Base-by-base conservation (phyloP, 2,113 vertebrate genomes). In the Heliornis fulica region DNA sequence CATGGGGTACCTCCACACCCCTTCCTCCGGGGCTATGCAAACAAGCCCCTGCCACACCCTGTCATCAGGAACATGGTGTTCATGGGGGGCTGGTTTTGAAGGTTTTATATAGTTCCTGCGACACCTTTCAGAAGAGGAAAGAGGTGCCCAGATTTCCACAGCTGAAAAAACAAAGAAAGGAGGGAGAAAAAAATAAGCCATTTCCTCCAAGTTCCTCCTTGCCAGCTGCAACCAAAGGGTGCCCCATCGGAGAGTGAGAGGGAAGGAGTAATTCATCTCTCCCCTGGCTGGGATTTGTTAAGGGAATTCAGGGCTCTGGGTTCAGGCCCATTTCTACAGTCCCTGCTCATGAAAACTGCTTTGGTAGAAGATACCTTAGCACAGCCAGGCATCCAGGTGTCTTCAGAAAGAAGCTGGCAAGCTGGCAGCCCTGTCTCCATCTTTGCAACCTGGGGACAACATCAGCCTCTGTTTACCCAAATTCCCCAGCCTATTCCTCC, bases 121-220 rank as follows among this genome's bases (percentile, higher is more conserved):
- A 92, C 79, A 96, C 69, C 59, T 86, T 83, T 74, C 83, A 90
- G 88, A 77, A 93, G 38, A 96, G 94, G 94, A 96, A 96, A 93
- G 56, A 51, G 89, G 80, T 96, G 93, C 92, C 89, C 80, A 83
- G 43, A 64, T 95, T 59, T 21, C 50, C 79, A 51, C 94, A 95
- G 93, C 91, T 94, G 92, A 93, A 96, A 93, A 96, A 97, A 93
- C 92, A 94, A 86, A 72, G 76, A 81, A 92, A 65, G 38, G 50
- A 85, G 90, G 4, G 66, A 79, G 59, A 53, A 66, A 59, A 91
- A 94, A 89, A 81, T 8, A 77, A 92, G 59, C 13, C 29, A 4
- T 93, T 97, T 97, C 95, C 95, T 97, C 68, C 2, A 2, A 93
- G 93, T 86, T 97, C 68, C 68, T 89, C 45, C 34, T 90, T 94